Percentiles rank a stretch among this genome's conserved stretches.
These are phyloP conservation scores for Eudiplozoon nipponicum DNA, from an alignment of 2,888 invertebrate species.

Conservation along the genomic window DNA sequence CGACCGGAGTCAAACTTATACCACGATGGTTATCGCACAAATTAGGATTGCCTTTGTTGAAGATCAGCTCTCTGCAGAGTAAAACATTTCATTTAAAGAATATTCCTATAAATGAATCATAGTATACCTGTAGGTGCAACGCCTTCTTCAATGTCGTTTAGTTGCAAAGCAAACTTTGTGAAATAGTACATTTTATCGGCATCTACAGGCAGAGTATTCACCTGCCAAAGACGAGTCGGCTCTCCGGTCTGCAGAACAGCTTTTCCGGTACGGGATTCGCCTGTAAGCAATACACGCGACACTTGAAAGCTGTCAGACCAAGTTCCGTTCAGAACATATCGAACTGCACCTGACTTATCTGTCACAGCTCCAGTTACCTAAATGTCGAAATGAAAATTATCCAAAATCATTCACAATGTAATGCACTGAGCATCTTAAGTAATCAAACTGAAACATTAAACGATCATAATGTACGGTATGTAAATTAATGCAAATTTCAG, in stretches of 20 bases:
- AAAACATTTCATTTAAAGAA: no score
- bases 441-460: no score
- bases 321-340: conserved; percentile 44
- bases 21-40: no score
- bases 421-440: no score
- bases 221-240: conserved; percentile 40
- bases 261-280: conserved; percentile 61
- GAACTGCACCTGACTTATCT: conserved; percentile 31
- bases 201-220: conserved; percentile 28
- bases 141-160: conserved; percentile 65
- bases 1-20: no score
- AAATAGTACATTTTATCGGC: conserved; percentile 45
- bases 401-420: no score
- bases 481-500: no score
- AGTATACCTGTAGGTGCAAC: conserved; percentile 77
- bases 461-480: no score
- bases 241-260: conserved; percentile 48
- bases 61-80: no score
- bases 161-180: conserved; percentile 63
- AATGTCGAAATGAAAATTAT: no score
- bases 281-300: conserved; percentile 45
- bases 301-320: conserved; percentile 87
- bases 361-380: conserved; percentile 40
- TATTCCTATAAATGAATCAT: no score
- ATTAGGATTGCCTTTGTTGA: no score